Conservation (phyloP, 2,797 vertebrate genomes). For the Loris lydekkerianus region DNA sequence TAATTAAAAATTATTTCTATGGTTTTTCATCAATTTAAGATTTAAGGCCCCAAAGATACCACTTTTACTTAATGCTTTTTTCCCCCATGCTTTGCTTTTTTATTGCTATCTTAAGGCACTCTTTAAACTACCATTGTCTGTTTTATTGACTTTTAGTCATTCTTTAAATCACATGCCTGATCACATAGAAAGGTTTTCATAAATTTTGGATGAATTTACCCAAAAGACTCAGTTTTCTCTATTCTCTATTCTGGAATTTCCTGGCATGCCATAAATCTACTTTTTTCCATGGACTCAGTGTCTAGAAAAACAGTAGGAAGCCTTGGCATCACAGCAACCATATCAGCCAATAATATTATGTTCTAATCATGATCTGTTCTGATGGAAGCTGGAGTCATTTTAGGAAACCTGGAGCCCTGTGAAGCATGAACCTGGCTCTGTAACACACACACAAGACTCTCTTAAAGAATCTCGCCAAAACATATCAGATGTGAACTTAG, state of each 20-base stretch:
- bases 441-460: background rate
- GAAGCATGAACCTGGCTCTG: background rate
- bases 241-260: background rate
- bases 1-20: conserved; percentile 7
- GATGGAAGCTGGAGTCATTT: background rate
- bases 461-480: background rate
- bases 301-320: background rate
- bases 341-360: background rate
- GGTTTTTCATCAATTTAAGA: background rate
- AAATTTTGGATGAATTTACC: background rate
- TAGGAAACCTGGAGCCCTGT: background rate
- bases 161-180: background rate
- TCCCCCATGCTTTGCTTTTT: background rate
- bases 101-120: background rate
- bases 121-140: background rate
- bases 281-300: background rate
- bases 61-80: background rate
- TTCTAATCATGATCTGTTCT: background rate
- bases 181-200: background rate
- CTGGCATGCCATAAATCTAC: background rate
- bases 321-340: background rate
- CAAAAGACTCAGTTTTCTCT: background rate
- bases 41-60: background rate
- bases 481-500: background rate
- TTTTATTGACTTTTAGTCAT: conserved; percentile 38